phyloP scores from a whole-genome alignment of 1,140 invertebrate genomes.

The Drosophila simulans region DNA sequence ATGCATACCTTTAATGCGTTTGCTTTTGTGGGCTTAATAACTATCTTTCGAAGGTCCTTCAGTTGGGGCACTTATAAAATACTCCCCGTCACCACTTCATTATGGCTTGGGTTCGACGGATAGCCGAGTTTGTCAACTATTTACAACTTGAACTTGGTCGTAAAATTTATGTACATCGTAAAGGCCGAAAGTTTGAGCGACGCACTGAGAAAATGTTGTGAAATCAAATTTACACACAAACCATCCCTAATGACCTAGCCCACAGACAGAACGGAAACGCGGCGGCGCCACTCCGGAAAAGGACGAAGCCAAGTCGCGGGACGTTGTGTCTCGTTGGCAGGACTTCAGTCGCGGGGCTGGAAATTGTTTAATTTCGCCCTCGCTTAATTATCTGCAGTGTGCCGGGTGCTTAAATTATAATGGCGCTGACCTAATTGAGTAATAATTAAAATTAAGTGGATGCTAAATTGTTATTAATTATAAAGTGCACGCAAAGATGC shows the following conservation, averaged over 20 bases:
- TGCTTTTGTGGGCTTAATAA: no score
- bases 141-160: conserved; percentile 71
- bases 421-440: conserved; percentile 77
- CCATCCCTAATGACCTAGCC: conserved; percentile 65
- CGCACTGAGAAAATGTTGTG: conserved; percentile 75
- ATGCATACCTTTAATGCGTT: no score
- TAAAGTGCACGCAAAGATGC: conserved; percentile 44
- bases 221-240: conserved; percentile 81
- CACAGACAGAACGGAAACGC: conserved; percentile 25
- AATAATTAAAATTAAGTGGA: conserved; percentile 79
- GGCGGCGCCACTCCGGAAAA: conserved; percentile 26
- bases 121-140: conserved; percentile 63
- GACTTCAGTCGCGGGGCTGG: conserved; percentile 16
- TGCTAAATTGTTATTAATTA: conserved; percentile 82
- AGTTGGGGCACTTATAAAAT: background rate
- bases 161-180: conserved; percentile 77
- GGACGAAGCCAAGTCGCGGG: conserved; percentile 13
- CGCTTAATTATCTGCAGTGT: conserved; percentile 41
- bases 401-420: conserved; percentile 62
- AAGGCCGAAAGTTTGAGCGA: conserved; percentile 59
- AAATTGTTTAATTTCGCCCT: conserved; percentile 73
- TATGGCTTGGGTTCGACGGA: background rate
- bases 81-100: conserved; percentile 55
- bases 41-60: no score
- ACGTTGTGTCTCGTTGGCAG: conserved; percentile 10